Evolutionary conservation across 2,797 vertebrate genomes (phyloP), one percentile per base, ranked within the genome.

Genomic region (Pipistrellus nathusii): DNA sequence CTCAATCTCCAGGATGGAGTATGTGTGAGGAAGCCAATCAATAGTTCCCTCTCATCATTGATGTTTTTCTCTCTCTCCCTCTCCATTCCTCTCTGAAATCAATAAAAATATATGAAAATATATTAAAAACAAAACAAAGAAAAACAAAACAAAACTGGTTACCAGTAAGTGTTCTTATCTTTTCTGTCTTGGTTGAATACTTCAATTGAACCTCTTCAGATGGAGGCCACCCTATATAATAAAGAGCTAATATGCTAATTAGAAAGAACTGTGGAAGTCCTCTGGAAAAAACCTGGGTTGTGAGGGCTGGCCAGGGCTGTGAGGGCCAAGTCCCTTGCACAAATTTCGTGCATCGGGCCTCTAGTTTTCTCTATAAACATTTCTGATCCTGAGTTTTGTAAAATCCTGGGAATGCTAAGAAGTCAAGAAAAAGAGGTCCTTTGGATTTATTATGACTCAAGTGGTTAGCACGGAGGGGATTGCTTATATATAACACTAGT

Each of bases 341-440:
- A 2, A 62, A 62, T 62, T 10, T 62, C 27, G 2, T 62, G 59
- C 59, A 30, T 62, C 1, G 1, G 27, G 59, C 59, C 59, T 62
- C 59, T 62, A 62, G 59, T 62, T 87, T 95, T 96, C 76, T 81
- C 75, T 69, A 11, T 27, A 78, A 59, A 87, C 14, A 51, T 86
- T 86, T 77, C 44, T 94, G 72, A 76, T 32, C 23, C 30, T 62
- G 17, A 94, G 57, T 55, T 77, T 20, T 38, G 51, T 84, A 55
- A 84, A 81, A 51, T 77, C 11, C 69, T 35, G 55, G 46, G 59
- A 83, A 71, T 69, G 41, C 55, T 46, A 66, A 81, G 44, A 81
- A 27, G 55, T 68, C 62, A 90, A 76, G 53, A 53, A 4, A 38
- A 71, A 78, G 77, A 82, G 27, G 14, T 17, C 13, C 10, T 35